A percentile compares a stretch with the other conserved stretches of the same genome.
phyloP scores from a whole-genome alignment of 2,888 invertebrate genomes.

The Odontothrips loti region DNA sequence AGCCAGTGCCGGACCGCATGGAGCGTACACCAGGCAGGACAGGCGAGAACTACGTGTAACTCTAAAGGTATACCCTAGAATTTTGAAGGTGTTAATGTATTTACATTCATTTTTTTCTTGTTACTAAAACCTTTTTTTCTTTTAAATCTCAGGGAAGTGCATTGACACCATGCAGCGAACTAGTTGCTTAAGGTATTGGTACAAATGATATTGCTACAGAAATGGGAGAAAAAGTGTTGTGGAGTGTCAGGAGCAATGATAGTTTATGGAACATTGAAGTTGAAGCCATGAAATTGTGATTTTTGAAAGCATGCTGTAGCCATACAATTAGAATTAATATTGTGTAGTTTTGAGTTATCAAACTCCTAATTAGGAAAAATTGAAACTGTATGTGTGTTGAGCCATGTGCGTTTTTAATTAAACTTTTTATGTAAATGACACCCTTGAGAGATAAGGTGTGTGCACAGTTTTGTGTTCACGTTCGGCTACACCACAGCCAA shows the following conservation, averaged over 20 bases:
- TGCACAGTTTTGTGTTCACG: background rate
- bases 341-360: background rate
- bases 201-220: background rate
- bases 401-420: no score
- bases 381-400: background rate
- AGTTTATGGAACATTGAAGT: background rate
- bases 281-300: background rate
- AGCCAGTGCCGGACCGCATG: background rate
- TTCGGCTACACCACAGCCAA: background rate
- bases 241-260: background rate
- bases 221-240: background rate
- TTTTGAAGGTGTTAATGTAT: background rate
- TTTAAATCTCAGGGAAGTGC: background rate
- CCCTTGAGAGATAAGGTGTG: background rate
- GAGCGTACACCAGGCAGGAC: background rate
- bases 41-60: constrained; percentile 7
- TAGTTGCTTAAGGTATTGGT: background rate
- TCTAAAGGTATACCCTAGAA: background rate
- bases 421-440: background rate
- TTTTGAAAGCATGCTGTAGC: background rate
- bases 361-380: background rate
- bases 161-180: background rate
- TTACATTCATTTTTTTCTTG: no score
- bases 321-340: background rate
- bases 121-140: background rate